Conservation (phyloP, 2,888 invertebrate genomes). For the Ganaspis brasiliensis region DNA sequence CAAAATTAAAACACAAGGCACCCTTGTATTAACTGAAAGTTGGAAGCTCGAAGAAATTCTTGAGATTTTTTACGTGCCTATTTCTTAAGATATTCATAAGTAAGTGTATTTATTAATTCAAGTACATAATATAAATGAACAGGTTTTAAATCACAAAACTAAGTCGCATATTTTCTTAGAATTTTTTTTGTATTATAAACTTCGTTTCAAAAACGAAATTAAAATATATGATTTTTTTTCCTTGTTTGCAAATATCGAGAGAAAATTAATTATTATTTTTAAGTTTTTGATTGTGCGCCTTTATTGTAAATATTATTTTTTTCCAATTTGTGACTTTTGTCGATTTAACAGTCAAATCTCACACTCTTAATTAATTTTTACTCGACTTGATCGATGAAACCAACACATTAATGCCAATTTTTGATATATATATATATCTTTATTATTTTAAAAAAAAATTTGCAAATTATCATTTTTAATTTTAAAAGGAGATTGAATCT, state of each 20-base stretch:
- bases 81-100: constrained; percentile 32
- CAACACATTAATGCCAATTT: too few relatives aligned
- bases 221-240: background rate
- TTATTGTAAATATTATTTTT: too few relatives aligned
- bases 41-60: constrained; percentile 10
- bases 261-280: background rate
- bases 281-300: too few relatives aligned
- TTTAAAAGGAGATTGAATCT: too few relatives aligned
- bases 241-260: background rate
- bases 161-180: constrained; percentile 12
- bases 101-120: constrained; percentile 37
- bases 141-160: constrained; percentile 1
- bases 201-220: constrained; percentile 11
- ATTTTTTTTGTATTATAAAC: constrained; percentile 2
- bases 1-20: constrained; percentile 31
- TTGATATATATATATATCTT: too few relatives aligned
- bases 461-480: too few relatives aligned
- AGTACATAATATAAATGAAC: background rate
- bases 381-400: too few relatives aligned
- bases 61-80: constrained; percentile 25
- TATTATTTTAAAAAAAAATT: too few relatives aligned
- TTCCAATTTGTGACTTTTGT: too few relatives aligned
- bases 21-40: constrained; percentile 13
- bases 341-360: too few relatives aligned
- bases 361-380: too few relatives aligned